Base-by-base conservation (phyloP, 2,113 vertebrate genomes). In the Regulus satrapa region DNA sequence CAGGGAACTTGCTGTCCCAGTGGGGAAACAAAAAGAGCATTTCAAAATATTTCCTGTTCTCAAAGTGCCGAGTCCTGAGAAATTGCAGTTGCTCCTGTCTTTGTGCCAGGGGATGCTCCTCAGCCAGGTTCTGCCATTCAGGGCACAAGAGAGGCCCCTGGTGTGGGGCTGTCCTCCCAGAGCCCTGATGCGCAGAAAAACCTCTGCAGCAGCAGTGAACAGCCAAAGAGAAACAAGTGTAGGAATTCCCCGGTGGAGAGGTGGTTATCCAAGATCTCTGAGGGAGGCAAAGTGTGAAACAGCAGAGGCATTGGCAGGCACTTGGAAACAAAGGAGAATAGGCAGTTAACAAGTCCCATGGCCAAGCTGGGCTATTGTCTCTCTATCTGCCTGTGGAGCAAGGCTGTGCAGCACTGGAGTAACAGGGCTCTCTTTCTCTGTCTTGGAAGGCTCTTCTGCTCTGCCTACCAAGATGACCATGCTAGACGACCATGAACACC, bases 1-100 rank as follows among this genome's bases (percentile, higher is more conserved):
- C 0, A 1, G 21, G 34, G n/a, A 84, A 25, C 10, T 6, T 0
- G 0, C 24, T 88, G 45, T 16, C 26, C 9, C 58, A n/a, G 14
- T 8, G n/a, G 10, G 23, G 29, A 92, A 81, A 87, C 10, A 51
- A 49, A 91, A 77, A 24, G 13, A 43, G 6, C 21, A 58, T 74
- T 89, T 87, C 3, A 16, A 69, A 89, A 28, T 32, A 81, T 58
- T 81, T 81, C 25, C 17, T 92, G 81, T 69, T 19, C 51, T 87
- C 46, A 8, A 24, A 85, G 64, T 36, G 15, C 23, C 0, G 3
- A 56, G n/a, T 38, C 32, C 69, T 38, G 29, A 41, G 32, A 41
- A 93, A 56, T 14, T 20, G 5, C 51, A 54, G 23, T 31, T 51
- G 51, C 38, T 81, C 45, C 55, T 45, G 10, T 16, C 40, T 10